Percentiles rank a stretch among this genome's conserved stretches.
Evolutionary conservation across 2,113 vertebrate species (phyloP).

Genomic region (Sinocyclocheilus maitianheensis): DNA sequence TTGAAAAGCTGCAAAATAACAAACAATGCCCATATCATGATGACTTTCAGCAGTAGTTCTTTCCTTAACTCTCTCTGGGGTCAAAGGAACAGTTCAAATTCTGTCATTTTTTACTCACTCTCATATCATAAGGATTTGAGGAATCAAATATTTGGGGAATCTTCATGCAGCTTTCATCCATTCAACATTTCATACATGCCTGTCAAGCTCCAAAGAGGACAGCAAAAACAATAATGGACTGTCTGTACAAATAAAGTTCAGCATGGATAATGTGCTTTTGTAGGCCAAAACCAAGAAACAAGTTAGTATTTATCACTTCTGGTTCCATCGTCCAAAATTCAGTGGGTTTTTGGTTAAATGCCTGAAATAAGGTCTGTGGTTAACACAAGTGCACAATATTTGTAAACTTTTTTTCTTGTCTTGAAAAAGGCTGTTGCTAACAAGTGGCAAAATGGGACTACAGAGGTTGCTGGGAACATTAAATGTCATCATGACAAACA

Average conservation of each 20-base stretch:
- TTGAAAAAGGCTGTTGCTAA: no score
- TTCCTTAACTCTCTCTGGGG: not conserved
- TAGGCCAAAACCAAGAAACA: not conserved
- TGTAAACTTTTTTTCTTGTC: no score
- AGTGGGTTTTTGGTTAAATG: not conserved
- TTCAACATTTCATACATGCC: conserved; percentile 13
- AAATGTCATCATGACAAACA: not conserved
- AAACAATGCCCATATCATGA: conserved; percentile 1
- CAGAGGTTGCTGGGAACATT: no score
- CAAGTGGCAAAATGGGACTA: no score
- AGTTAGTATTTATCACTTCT: not conserved
- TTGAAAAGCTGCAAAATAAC: conserved; percentile 7
- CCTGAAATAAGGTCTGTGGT: no score
- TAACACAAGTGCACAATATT: no score
- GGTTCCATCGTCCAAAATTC: not conserved
- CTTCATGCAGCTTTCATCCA: conserved; percentile 12
- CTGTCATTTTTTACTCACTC: not conserved
- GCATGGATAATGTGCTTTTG: not conserved
- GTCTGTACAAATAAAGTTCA: not conserved
- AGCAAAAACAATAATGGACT: not conserved
- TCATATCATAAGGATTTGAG: not conserved
- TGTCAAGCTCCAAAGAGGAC: not conserved
- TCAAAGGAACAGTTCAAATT: not conserved
- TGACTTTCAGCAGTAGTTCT: not conserved
- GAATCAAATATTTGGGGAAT: not conserved